Conservation (phyloP, 2,113 vertebrate species). For the Eonycteris spelaea region DNA sequence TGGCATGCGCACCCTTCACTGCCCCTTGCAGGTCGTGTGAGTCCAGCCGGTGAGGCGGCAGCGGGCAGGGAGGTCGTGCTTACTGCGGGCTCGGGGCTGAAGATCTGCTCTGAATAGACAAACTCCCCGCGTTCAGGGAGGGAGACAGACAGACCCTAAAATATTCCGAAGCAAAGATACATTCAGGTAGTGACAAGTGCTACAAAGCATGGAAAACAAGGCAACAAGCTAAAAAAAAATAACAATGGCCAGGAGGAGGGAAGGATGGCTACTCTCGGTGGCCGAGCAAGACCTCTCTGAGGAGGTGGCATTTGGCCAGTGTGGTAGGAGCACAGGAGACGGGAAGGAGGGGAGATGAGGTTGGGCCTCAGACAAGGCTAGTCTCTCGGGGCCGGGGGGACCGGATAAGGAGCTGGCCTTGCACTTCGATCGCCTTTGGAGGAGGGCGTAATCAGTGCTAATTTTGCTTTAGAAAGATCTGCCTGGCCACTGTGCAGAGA, state of each 20-base stretch:
- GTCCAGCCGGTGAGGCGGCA: background rate
- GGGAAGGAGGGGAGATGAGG: background rate
- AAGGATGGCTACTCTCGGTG: background rate
- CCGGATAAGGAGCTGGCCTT: accelerated
- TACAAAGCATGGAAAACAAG: background rate
- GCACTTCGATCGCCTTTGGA: accelerated
- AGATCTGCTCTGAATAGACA: background rate
- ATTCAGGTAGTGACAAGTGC: background rate
- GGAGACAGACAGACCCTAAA: background rate
- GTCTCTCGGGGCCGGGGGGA: accelerated
- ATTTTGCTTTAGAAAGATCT: background rate
- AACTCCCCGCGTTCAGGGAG: background rate
- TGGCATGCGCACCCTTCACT: background rate
- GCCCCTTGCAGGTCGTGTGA: accelerated
- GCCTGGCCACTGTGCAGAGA: background rate
- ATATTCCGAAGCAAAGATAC: background rate
- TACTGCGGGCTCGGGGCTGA: accelerated
- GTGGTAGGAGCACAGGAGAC: background rate
- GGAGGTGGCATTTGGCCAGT: background rate
- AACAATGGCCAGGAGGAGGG: background rate
- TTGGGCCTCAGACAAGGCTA: accelerated
- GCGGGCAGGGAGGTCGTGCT: accelerated
- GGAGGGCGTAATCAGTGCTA: background rate
- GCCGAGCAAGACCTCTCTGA: too few species aligned
- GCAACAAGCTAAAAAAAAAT: too few species aligned